Evolutionary conservation across 1,140 invertebrate species (phyloP).

Genomic region (Laupala kohalensis): DNA sequence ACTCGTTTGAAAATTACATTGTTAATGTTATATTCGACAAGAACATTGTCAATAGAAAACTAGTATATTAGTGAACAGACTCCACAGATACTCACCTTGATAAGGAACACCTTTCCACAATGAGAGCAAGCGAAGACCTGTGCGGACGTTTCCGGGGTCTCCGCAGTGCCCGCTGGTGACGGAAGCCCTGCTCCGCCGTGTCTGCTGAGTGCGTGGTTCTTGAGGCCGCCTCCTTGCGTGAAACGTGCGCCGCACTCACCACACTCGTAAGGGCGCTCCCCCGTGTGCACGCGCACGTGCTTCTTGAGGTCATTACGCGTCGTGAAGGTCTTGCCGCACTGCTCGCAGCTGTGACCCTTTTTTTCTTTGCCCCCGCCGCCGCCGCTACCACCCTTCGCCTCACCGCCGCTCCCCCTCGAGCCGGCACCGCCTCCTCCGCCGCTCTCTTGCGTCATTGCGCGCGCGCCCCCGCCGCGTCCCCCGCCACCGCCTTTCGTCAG

Average conservation of each 20-base stretch:
- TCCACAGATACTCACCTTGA: slow-evolving; percentile 49
- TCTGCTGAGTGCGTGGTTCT: slow-evolving; percentile 44
- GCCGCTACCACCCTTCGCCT: not conserved
- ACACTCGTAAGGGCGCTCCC: slow-evolving; percentile 48
- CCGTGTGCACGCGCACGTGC: slow-evolving; percentile 40
- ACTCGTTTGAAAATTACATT: too few relatives aligned
- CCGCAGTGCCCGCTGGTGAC: slow-evolving; percentile 29
- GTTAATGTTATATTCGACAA: too few relatives aligned
- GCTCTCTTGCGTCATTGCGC: not conserved
- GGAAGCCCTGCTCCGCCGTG: slow-evolving; percentile 35
- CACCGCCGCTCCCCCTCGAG: too few relatives aligned
- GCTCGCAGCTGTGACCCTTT: slow-evolving; percentile 13
- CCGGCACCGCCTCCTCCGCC: too few relatives aligned
- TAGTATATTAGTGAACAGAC: too few relatives aligned
- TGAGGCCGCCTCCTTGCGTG: slow-evolving; percentile 51
- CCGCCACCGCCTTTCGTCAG: too few relatives aligned
- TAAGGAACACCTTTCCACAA: slow-evolving; percentile 58
- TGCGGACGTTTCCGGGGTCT: slow-evolving; percentile 19
- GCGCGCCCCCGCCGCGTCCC: too few relatives aligned
- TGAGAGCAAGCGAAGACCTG: slow-evolving; percentile 46
- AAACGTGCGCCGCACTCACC: slow-evolving; percentile 58
- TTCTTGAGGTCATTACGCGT: slow-evolving; percentile 31
- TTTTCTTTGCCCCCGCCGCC: not conserved
- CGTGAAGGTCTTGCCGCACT: slow-evolving; percentile 18
- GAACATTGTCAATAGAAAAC: too few relatives aligned